Conservation (phyloP, 1,140 invertebrate genomes). For the Atopsyche davidsoni region DNA sequence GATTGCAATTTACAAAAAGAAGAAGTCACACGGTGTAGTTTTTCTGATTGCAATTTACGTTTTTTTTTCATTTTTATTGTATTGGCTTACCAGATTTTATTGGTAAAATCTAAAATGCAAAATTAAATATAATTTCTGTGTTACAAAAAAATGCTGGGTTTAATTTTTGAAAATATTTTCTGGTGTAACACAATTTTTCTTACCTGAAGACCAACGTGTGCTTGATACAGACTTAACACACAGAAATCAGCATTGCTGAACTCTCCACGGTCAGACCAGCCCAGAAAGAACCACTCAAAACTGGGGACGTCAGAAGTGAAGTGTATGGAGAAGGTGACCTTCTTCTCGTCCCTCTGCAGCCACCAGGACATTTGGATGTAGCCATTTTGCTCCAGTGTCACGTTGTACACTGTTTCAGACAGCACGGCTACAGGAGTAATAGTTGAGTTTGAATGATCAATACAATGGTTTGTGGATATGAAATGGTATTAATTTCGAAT, state of each 20-base stretch:
- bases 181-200: neutral
- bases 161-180: slow-evolving; percentile 3
- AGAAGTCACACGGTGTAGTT: no score
- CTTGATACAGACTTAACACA: slow-evolving; percentile 68
- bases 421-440: no score
- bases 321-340: slow-evolving; percentile 7
- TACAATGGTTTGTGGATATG: no score
- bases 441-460: no score
- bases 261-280: slow-evolving; percentile 87
- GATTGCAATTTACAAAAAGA: no score
- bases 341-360: slow-evolving; percentile 8
- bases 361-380: slow-evolving; percentile 14
- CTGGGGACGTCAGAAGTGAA: slow-evolving; percentile 59
- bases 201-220: slow-evolving; percentile 22
- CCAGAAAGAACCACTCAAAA: slow-evolving; percentile 74
- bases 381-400: slow-evolving; percentile 9
- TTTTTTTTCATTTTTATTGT: neutral
- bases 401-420: neutral
- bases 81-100: neutral
- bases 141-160: neutral
- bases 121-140: neutral
- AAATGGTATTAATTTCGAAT: no score
- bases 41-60: neutral
- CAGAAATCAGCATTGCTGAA: slow-evolving; percentile 76
- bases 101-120: neutral